A percentile compares a stretch with the other conserved stretches of the same genome.
phyloP scores from a whole-genome alignment of 2,113 vertebrate species.

The Vulpes ferrilata region DNA sequence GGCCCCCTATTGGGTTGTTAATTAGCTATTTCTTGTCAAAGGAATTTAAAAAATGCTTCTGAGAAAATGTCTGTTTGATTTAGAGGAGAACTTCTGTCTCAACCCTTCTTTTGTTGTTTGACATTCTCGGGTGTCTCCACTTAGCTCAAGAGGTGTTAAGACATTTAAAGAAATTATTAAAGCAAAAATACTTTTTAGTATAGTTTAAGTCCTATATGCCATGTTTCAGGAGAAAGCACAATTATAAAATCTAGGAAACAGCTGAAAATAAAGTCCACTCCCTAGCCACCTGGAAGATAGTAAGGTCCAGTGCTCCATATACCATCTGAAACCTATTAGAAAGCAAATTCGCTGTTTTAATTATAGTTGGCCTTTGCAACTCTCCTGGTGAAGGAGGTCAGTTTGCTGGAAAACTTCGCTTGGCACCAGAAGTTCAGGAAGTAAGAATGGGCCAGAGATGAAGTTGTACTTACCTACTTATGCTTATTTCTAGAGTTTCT shows the following conservation, averaged over 20 bases:
- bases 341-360: conserved; percentile 60
- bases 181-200: conserved; percentile 40
- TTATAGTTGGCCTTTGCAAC: conserved; percentile 55
- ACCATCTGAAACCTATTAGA: neutral
- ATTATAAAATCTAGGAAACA: conserved; percentile 49
- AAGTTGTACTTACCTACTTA: neutral
- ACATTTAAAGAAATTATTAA: conserved; percentile 51
- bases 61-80: conserved; percentile 65
- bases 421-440: conserved; percentile 22
- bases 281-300: neutral
- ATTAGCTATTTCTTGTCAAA: conserved; percentile 75
- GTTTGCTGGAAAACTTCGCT: conserved; percentile 38
- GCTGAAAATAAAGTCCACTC: neutral
- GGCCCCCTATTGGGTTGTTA: conserved; percentile 58
- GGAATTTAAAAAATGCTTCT: conserved; percentile 60
- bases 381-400: conserved; percentile 60
- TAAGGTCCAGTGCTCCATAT: neutral
- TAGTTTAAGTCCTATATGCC: neutral
- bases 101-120: conserved; percentile 17
- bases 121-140: conserved; percentile 50
- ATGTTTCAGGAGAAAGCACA: neutral
- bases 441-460: neutral
- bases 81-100: conserved; percentile 28
- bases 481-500: neutral
- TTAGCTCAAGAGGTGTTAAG: conserved; percentile 64